phyloP scores from a whole-genome alignment of 2,113 vertebrate genomes.

The Falcunculus frontatus region DNA sequence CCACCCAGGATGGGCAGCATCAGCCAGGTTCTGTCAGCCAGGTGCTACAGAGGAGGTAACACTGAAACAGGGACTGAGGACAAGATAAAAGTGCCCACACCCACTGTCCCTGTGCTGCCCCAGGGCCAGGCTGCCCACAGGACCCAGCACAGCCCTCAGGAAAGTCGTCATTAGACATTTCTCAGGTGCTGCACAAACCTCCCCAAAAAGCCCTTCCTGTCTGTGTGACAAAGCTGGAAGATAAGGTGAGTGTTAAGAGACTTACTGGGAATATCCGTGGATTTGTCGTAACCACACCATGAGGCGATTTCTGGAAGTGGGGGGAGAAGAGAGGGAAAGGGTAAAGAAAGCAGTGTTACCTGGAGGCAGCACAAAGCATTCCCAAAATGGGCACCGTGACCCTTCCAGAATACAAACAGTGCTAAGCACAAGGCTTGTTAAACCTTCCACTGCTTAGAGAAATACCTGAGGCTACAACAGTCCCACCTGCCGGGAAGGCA shows the following conservation, averaged over 20 bases:
- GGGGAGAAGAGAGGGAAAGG: background rate
- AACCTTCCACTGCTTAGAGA: background rate
- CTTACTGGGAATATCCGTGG: slow-evolving; percentile 49
- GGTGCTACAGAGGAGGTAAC: background rate
- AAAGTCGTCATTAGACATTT: background rate
- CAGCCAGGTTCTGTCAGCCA: background rate
- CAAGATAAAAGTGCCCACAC: background rate
- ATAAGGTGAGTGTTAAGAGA: background rate
- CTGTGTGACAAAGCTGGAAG: background rate
- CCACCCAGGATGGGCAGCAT: background rate
- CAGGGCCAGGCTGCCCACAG: background rate
- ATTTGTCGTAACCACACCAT: background rate
- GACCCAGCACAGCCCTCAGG: background rate
- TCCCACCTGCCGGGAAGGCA: background rate
- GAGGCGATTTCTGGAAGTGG: background rate
- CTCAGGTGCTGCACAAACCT: background rate
- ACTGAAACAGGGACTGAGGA: background rate
- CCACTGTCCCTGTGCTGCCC: background rate
- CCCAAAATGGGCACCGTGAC: fast-evolving
- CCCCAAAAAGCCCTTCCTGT: fast-evolving
- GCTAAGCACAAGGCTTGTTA: fast-evolving
- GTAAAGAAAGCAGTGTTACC: background rate
- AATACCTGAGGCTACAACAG: fast-evolving
- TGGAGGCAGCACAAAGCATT: background rate
- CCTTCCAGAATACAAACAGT: background rate